Evolutionary conservation across 2,113 vertebrate species (phyloP).

Genomic region (Peromyscus californicus): DNA sequence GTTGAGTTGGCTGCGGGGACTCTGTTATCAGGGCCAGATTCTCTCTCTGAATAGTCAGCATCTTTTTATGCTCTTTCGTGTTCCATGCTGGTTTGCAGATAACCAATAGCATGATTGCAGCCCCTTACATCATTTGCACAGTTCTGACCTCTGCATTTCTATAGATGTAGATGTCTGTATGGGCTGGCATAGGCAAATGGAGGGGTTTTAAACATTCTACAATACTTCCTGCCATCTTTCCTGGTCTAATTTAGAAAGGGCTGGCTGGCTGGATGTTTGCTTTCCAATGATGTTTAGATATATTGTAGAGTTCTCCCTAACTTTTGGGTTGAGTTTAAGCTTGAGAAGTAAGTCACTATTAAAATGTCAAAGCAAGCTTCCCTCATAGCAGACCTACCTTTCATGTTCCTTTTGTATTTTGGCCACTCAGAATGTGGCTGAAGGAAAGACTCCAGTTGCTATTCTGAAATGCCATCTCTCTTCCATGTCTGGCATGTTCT

Average conservation of each 20-base stretch:
- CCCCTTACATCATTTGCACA: not conserved
- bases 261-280: not conserved
- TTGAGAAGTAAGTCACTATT: constrained; percentile 3
- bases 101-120: not conserved
- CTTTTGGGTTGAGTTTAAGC: too few relatives aligned
- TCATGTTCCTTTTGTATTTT: not conserved
- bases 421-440: not conserved
- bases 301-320: not conserved
- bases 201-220: not conserved
- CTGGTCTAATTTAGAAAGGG: not conserved
- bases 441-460: not conserved
- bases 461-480: constrained; percentile 6
- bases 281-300: not conserved
- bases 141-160: not conserved
- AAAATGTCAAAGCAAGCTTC: constrained; percentile 13
- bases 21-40: not conserved
- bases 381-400: not conserved
- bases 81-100: not conserved
- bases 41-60: not conserved
- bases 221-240: not conserved
- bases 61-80: not conserved
- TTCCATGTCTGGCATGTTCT: not conserved
- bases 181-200: not conserved
- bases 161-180: not conserved
- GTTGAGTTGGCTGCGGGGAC: not conserved